Evolutionary conservation across 2,888 invertebrate species (phyloP), one percentile per base, ranked within the genome.

Genomic region (Hirtodrosophila histrioides): DNA sequence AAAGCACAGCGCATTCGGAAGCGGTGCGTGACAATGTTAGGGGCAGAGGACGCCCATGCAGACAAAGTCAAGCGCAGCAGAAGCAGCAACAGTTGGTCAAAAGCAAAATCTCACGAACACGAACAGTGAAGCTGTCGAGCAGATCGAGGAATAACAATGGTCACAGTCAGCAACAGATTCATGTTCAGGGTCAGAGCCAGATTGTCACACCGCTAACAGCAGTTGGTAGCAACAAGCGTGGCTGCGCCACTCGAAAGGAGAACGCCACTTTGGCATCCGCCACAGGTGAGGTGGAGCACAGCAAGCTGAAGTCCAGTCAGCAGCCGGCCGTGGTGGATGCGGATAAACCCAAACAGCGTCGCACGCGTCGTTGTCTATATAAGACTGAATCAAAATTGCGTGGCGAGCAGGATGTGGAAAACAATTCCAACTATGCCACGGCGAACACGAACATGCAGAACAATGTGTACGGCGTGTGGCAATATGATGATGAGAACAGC

Each of bases 341-440:
- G 17, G 50, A 60, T 48, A 58, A 72, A 69, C 56, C 69, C 55
- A 71, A 72, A 72, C 84, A 88, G 72, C 89, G 90, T 51, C 89
- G 89, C 17, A 84, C 90, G 3, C 87, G 90, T 56, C 90, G 90
- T 68, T 86, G 89, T 69, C 80, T 91, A 45, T 78, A 88, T 71
- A 90, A 91, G 90, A 91, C 90, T 91, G 91, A 89, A 71, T 31
- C 69, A 70, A 62, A 60, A 49, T 57, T 70, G 44, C 68, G 48
- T 57, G 76, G 73, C 55, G 68, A 58, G 9, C 75, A 73, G 37
- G 80, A 83, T 54, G 86, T 88, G 53, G 88, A 88, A 56, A 89
- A 88, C 56, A 89, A 86, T 74, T 86, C 88, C 48, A 83, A 78
- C 67, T 89, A 86, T 74, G 81, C 74, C 43, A 73, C 27, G 6